phyloP scores from a whole-genome alignment of 1,140 invertebrate species.

The Idris sp. region DNA sequence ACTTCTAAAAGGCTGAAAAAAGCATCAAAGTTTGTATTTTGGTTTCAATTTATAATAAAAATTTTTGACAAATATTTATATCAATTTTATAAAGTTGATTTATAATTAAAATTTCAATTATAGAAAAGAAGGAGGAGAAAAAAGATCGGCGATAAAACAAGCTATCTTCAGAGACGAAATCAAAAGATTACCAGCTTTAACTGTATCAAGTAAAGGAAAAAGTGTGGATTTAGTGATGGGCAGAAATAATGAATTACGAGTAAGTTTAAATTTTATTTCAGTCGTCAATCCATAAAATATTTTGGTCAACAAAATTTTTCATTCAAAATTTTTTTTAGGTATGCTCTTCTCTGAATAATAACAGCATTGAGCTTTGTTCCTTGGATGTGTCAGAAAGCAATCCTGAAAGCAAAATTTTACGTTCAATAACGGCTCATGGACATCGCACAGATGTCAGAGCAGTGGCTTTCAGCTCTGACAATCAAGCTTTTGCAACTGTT shows the following conservation, averaged over 20 bases:
- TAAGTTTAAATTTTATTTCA: constrained; percentile 66
- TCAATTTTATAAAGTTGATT: constrained; percentile 3
- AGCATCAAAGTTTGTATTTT: constrained; percentile 78
- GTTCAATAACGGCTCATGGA: constrained; percentile 80
- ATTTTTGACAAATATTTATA: constrained; percentile 24
- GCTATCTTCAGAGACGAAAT: constrained; percentile 85
- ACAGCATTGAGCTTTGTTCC: constrained; percentile 84
- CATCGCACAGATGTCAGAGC: constrained; percentile 93
- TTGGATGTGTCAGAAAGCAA: constrained; percentile 77
- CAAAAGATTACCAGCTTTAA: constrained; percentile 82
- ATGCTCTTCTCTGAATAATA: constrained; percentile 81
- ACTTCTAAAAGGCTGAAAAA: constrained; percentile 88
- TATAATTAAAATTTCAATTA: constrained; percentile 5
- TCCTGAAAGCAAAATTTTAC: constrained; percentile 78
- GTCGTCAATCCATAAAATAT: constrained; percentile 16
- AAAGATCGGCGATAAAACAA: constrained; percentile 32
- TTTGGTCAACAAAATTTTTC: background rate
- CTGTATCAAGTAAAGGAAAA: constrained; percentile 84
- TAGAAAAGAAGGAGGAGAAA: constrained; percentile 68
- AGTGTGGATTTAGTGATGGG: constrained; percentile 84
- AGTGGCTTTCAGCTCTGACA: constrained; percentile 94
- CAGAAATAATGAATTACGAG: constrained; percentile 82
- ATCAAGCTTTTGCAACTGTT: constrained; percentile 89
- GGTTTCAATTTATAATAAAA: background rate
- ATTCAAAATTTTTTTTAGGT: constrained; percentile 1